These are phyloP conservation scores for Oryzias javanicus DNA, from an alignment of 2,113 vertebrate genomes.

Conservation along the genomic window DNA sequence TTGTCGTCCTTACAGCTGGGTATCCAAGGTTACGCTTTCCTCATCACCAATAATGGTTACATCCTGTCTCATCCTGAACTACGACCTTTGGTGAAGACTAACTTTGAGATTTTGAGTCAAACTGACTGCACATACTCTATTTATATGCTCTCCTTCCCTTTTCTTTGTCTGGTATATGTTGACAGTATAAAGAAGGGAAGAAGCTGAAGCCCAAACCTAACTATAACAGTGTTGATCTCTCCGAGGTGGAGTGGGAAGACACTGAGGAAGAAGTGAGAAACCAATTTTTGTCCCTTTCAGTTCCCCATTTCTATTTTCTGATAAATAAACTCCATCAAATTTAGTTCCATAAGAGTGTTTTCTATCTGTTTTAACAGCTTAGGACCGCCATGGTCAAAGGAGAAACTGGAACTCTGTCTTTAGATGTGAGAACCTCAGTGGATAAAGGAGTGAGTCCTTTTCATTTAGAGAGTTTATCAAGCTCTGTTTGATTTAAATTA, in stretches of 20 bases:
- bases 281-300: background rate
- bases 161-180: constrained; percentile 20
- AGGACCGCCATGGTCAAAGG: constrained; percentile 94
- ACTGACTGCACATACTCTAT: background rate
- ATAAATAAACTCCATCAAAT: background rate
- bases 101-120: background rate
- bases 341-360: background rate
- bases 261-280: constrained; percentile 81
- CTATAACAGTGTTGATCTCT: constrained; percentile 95
- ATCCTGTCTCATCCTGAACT: constrained; percentile 96
- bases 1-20: constrained; percentile 80
- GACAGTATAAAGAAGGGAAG: constrained; percentile 91
- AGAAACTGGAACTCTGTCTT: constrained; percentile 85
- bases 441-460: constrained; percentile 90
- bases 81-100: constrained; percentile 84
- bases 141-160: background rate
- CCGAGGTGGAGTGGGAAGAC: constrained; percentile 95
- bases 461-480: constrained; percentile 1
- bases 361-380: constrained; percentile 73
- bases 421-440: constrained; percentile 88
- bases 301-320: background rate
- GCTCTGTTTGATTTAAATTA: background rate
- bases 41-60: constrained; percentile 96
- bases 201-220: constrained; percentile 92
- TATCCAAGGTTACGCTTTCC: constrained; percentile 90